Evolutionary conservation across 2,888 invertebrate genomes (phyloP).

Genomic region (Hypercompe scribonia): DNA sequence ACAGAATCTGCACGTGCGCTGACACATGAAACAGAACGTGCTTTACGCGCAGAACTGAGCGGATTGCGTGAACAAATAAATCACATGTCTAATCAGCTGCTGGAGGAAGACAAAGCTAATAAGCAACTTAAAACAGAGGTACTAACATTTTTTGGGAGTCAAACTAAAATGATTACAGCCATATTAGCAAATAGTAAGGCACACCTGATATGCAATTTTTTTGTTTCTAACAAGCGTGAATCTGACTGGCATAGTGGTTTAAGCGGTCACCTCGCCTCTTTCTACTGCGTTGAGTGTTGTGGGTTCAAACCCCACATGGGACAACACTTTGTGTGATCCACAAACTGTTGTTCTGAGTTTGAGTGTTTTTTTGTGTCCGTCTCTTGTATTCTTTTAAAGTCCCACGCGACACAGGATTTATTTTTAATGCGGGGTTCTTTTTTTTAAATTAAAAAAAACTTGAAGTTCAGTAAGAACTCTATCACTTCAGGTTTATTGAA

Average conservation of each 20-base stretch:
- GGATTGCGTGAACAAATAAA: slow-evolving; percentile 67
- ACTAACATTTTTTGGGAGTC: slow-evolving; percentile 9
- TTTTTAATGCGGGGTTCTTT: no score
- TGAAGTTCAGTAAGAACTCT: background rate
- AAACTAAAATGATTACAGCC: background rate
- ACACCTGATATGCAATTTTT: background rate
- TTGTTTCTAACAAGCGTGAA: background rate
- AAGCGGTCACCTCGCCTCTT: no score
- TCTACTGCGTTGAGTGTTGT: no score
- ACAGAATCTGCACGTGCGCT: slow-evolving; percentile 66
- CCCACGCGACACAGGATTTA: no score
- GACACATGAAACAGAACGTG: slow-evolving; percentile 69
- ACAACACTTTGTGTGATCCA: no score
- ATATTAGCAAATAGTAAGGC: background rate
- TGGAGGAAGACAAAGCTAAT: slow-evolving; percentile 62
- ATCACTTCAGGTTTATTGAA: background rate
- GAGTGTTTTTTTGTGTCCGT: no score
- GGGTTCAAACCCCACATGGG: no score
- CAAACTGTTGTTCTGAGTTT: no score
- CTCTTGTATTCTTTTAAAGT: no score
- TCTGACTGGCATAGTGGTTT: no score
- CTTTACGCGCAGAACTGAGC: slow-evolving; percentile 69
- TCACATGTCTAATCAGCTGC: slow-evolving; percentile 62
- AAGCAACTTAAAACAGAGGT: slow-evolving; percentile 62
- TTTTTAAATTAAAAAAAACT: no score